Conservation (phyloP, 2,888 invertebrate species). For the Ornithoptera alexandrae region DNA sequence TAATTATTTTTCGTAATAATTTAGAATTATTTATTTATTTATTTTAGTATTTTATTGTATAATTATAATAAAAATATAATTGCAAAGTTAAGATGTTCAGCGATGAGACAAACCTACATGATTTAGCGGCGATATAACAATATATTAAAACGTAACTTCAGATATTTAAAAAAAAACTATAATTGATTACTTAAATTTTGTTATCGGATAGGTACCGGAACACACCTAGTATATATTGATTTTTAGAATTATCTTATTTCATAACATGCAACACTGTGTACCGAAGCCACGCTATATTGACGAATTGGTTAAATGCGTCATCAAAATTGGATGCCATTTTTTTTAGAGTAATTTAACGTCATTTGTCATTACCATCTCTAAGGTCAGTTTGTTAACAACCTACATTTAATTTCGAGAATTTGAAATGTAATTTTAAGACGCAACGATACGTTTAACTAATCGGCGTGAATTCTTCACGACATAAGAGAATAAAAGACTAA, state of each 20-base stretch:
- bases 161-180: too few species aligned
- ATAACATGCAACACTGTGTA: conserved; percentile 10
- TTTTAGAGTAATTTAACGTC: conserved; percentile 14
- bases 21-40: too few species aligned
- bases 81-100: too few species aligned
- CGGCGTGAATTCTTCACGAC: too few species aligned
- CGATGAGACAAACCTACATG: too few species aligned
- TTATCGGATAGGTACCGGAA: background rate
- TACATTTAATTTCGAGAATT: background rate
- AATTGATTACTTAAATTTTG: too few species aligned
- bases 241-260: conserved; percentile 4
- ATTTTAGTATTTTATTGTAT: too few species aligned
- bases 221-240: background rate
- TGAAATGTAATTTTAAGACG: background rate
- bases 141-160: too few species aligned
- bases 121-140: too few species aligned
- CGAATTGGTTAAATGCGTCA: conserved; percentile 16
- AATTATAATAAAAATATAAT: too few species aligned
- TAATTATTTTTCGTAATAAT: too few species aligned
- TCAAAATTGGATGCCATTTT: conserved; percentile 19
- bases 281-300: conserved; percentile 22
- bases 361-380: background rate
- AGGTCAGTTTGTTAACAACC: background rate
- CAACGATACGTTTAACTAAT: too few species aligned
- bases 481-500: conserved; percentile 34